Conservation (phyloP, 1,140 invertebrate genomes). For the Medauroidea extradentata region DNA sequence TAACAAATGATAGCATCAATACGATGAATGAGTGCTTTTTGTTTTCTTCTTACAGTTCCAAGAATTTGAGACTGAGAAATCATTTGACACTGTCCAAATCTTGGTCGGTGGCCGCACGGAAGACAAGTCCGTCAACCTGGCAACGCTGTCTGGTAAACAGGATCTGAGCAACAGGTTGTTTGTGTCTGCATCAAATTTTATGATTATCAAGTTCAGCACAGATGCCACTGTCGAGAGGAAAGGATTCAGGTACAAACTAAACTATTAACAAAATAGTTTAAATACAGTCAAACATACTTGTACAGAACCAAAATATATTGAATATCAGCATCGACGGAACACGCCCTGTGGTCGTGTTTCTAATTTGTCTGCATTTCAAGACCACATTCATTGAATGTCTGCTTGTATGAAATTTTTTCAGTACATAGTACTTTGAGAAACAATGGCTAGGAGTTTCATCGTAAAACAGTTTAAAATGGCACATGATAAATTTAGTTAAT, state of each 20-base stretch:
- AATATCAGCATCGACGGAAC: too few relatives aligned
- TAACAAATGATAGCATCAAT: neutral
- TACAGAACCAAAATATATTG: too few relatives aligned
- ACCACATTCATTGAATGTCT: too few relatives aligned
- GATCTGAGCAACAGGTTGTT: conserved; percentile 77
- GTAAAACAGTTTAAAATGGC: too few relatives aligned
- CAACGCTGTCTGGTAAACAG: conserved; percentile 85
- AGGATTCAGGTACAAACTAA: conserved; percentile 79
- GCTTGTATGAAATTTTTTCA: too few relatives aligned
- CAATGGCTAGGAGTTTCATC: too few relatives aligned
- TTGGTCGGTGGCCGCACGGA: conserved; percentile 92
- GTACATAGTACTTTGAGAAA: too few relatives aligned
- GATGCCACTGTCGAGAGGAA: conserved; percentile 91
- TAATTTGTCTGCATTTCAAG: too few relatives aligned
- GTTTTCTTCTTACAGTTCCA: conserved; percentile 66
- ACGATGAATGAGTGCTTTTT: neutral
- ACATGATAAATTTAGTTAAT: too few relatives aligned
- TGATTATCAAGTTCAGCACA: conserved; percentile 95
- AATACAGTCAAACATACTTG: too few relatives aligned
- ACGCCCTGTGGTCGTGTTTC: too few relatives aligned
- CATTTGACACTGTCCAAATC: conserved; percentile 93
- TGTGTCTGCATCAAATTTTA: conserved; percentile 94
- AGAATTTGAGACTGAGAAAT: conserved; percentile 95
- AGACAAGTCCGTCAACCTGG: conserved; percentile 86
- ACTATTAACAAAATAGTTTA: too few relatives aligned